Conservation (phyloP, 2,113 vertebrate species). For the Ursus arctos region DNA sequence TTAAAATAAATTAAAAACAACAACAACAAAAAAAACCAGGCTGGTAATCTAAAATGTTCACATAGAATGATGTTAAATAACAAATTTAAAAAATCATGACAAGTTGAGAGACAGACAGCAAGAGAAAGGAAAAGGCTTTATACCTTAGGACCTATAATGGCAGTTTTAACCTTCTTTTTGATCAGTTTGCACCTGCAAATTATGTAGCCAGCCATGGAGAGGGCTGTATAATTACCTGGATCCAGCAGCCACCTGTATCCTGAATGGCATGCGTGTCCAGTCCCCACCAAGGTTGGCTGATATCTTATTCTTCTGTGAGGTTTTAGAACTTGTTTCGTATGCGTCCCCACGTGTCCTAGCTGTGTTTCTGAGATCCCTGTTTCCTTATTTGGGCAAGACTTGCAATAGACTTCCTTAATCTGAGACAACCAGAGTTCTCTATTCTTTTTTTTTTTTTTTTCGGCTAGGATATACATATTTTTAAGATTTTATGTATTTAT, state of each 20-base stretch:
- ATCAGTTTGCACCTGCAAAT: neutral
- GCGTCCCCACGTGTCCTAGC: neutral
- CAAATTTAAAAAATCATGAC: neutral
- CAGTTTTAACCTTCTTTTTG: neutral
- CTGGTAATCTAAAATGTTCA: neutral
- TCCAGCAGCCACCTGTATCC: neutral
- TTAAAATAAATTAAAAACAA: too few species aligned
- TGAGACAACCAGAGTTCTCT: neutral
- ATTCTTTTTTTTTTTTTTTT: neutral
- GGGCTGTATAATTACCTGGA: neutral
- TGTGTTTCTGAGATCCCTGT: neutral
- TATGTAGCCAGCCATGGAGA: neutral
- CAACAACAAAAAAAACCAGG: neutral
- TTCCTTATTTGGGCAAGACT: neutral
- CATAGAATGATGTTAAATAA: neutral
- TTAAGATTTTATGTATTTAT: neutral
- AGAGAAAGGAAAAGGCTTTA: neutral
- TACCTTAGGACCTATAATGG: neutral
- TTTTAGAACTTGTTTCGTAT: neutral
- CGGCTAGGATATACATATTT: neutral
- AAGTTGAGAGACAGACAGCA: neutral
- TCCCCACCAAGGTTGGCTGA: neutral
- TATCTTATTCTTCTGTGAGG: neutral
- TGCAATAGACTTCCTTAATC: neutral
- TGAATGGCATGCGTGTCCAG: neutral